Evolutionary conservation across 2,888 invertebrate species (phyloP).

Genomic region (Maniola hyperantus): DNA sequence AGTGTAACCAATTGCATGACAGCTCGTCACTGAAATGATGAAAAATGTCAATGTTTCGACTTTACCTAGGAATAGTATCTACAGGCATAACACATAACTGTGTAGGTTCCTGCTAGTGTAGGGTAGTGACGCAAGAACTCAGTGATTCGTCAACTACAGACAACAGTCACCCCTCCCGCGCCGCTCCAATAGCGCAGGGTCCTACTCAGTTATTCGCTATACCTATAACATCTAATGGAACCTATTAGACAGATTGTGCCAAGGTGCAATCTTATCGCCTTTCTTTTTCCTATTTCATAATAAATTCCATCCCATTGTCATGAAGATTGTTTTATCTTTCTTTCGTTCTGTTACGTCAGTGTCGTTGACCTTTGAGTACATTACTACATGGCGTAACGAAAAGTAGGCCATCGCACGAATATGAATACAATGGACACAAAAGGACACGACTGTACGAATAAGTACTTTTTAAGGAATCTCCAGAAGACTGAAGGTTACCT

Average conservation of each 20-base stretch:
- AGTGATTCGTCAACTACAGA: too few relatives aligned
- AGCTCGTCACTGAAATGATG: too few relatives aligned
- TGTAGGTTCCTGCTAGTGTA: too few relatives aligned
- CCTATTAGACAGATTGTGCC: background rate
- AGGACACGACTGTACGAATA: conserved; percentile 1
- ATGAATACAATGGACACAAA: conserved; percentile 16
- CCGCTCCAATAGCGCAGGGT: too few relatives aligned
- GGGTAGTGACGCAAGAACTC: too few relatives aligned
- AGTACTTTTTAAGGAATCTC: background rate
- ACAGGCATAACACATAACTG: too few relatives aligned
- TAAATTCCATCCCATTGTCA: background rate
- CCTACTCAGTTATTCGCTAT: too few relatives aligned
- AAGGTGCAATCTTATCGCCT: background rate
- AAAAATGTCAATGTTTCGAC: too few relatives aligned
- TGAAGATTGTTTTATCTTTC: conserved; percentile 9
- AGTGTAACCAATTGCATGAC: too few relatives aligned
- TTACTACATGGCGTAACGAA: conserved; percentile 14
- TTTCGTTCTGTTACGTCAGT: conserved; percentile 10
- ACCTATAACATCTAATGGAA: background rate
- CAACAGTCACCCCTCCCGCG: too few relatives aligned
- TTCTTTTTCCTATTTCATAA: background rate
- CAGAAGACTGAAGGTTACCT: background rate
- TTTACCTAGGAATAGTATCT: too few relatives aligned
- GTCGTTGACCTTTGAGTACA: conserved; percentile 13
- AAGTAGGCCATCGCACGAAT: conserved; percentile 12